Evolutionary conservation across 2,888 invertebrate species (phyloP), one percentile per base, ranked within the genome.

Genomic region (Orchesellides sinensis): DNA sequence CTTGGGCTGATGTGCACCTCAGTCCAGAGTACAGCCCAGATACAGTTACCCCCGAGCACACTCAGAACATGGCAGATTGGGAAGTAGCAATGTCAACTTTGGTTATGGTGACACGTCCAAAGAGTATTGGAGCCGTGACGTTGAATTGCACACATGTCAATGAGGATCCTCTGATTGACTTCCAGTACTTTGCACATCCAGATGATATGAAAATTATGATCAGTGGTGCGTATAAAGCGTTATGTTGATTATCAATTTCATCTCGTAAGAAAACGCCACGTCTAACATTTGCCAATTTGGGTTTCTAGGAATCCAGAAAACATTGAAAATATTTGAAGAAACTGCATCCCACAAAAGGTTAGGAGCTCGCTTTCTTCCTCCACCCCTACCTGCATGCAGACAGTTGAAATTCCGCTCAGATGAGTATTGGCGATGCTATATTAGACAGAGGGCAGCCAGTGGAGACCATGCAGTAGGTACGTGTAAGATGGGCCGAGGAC

Each of bases 1-100:
- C n/a, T 3, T 85, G 85, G 85, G 49, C 85, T 3, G 85, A 85
- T 45, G 80, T 85, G 2, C 85, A 84, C 19, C 54, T 83, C 23
- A 5, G 52, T 32, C 4, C 10, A 40, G 5, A 32, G 10, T 32
- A 6, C 10, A 5, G 10, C 32, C 32, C 32, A 32, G 10, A 32
- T 32, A 6, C 5, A 32, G 10, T 32, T 32, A 32, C 5, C 32
- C 5, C 32, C 5, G 10, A 32, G 10, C 32, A 32, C 5, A 32
- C 5, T 10, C 32, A 32, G 10, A 32, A 32, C 23, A 19, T 10
- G 17, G 17, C 29, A n/a, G 52, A 25, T 1, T 10, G 56, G 21
- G 23, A 54, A 14, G 21, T 14, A 12, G n/a, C 25, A 14, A 47
- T 73, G 10, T 2, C 49, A 12, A 14, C 12, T 12, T 6, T 2